These are phyloP conservation scores for Brachionus koreanus DNA, from an alignment of 1,140 invertebrate genomes.

Conservation along the genomic window DNA sequence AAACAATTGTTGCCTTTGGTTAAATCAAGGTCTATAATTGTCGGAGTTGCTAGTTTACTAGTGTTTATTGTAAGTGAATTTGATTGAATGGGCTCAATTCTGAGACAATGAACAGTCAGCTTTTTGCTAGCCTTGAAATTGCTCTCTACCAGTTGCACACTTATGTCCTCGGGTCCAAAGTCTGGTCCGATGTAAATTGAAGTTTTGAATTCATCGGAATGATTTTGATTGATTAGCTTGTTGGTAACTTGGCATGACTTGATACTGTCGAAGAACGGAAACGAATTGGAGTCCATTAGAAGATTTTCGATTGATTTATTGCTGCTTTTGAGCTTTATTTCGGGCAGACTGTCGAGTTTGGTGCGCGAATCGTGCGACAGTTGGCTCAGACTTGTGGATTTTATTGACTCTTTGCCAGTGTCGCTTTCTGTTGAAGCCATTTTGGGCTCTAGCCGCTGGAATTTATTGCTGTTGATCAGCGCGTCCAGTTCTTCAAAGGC, in stretches of 20 bases:
- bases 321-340: not conserved
- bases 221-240: not conserved
- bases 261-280: not conserved
- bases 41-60: not conserved
- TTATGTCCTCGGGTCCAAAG: not conserved
- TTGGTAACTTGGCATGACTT: not conserved
- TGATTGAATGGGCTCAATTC: constrained; percentile 14
- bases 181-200: constrained; percentile 14
- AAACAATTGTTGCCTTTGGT: not conserved
- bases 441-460: not conserved
- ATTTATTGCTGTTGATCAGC: not conserved
- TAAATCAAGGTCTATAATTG: not conserved
- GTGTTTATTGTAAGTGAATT: constrained; percentile 30
- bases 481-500: constrained; percentile 15
- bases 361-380: not conserved
- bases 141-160: not conserved
- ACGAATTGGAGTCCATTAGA: not conserved
- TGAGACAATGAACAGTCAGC: not conserved
- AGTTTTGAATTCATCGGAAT: not conserved
- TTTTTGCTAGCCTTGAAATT: not conserved
- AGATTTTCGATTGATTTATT: constrained; percentile 23
- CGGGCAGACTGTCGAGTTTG: not conserved
- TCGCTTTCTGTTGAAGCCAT: not conserved
- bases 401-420: not conserved
- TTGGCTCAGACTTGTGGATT: not conserved